Conservation (phyloP, 2,888 invertebrate genomes). For the Orchesella flavescens region DNA sequence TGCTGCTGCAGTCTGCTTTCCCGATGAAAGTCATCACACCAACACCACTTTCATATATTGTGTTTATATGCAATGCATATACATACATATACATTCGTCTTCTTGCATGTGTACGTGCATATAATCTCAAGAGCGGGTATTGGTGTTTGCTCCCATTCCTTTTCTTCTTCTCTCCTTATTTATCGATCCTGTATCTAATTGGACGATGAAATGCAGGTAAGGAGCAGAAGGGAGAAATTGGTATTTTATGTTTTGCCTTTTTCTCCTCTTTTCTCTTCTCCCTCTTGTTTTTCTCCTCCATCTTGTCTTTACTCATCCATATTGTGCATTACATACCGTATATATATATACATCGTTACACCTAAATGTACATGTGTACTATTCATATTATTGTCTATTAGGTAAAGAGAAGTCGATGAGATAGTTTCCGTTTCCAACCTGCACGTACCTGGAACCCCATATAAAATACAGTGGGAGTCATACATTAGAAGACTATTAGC, state of each 20-base stretch:
- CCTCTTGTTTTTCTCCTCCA: slow-evolving; percentile 21
- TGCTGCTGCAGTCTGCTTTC: too few relatives aligned
- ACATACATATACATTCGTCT: neutral
- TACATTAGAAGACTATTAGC: slow-evolving; percentile 31
- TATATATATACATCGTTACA: slow-evolving; percentile 7
- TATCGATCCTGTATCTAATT: slow-evolving; percentile 72
- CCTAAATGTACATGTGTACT: slow-evolving; percentile 12
- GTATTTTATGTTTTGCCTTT: slow-evolving; percentile 58
- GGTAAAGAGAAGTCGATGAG: slow-evolving; percentile 56
- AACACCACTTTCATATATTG: too few relatives aligned
- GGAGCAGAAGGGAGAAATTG: slow-evolving; percentile 57
- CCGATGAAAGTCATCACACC: too few relatives aligned
- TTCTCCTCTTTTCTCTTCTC: slow-evolving; percentile 19
- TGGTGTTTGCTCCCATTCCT: slow-evolving; percentile 60
- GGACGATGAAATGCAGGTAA: slow-evolving; percentile 72
- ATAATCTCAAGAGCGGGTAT: slow-evolving; percentile 21
- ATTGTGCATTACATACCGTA: neutral
- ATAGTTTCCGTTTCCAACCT: slow-evolving; percentile 43
- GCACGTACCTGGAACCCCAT: slow-evolving; percentile 49
- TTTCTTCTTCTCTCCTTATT: slow-evolving; percentile 68
- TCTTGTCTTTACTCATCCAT: slow-evolving; percentile 20
- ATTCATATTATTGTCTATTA: slow-evolving; percentile 46
- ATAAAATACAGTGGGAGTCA: slow-evolving; percentile 2
- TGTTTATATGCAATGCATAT: neutral
- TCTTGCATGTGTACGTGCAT: neutral